These are phyloP conservation scores for Machimus atricapillus DNA, from an alignment of 2,888 invertebrate genomes.

Conservation along the genomic window DNA sequence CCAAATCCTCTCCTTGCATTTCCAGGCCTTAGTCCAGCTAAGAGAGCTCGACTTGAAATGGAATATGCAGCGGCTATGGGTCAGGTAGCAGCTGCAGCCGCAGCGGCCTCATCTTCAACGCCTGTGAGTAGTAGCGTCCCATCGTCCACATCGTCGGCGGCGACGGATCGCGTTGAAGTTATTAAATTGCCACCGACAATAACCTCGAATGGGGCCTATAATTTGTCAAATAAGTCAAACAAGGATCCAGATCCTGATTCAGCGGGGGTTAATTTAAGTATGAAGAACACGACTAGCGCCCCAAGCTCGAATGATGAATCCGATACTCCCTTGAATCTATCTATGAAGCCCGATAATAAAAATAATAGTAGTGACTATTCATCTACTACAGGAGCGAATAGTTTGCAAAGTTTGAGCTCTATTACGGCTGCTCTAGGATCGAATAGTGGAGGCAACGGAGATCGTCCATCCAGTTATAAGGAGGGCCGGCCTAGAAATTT, in stretches of 20 bases:
- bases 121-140: constrained; percentile 40
- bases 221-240: constrained; percentile 60
- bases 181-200: constrained; percentile 79
- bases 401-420: constrained; percentile 61
- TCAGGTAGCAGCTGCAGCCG: constrained; percentile 55
- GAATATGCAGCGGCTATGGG: constrained; percentile 62
- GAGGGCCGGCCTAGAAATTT: constrained; percentile 84
- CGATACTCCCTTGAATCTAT: constrained; percentile 83
- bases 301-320: constrained; percentile 66
- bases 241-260: constrained; percentile 56
- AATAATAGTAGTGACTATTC: constrained; percentile 44
- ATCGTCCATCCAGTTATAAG: constrained; percentile 62
- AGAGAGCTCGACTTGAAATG: constrained; percentile 62
- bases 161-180: constrained; percentile 77
- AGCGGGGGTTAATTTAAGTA: constrained; percentile 58
- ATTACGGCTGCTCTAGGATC: constrained; percentile 62
- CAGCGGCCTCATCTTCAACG: constrained; percentile 44
- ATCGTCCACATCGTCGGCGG: constrained; percentile 39
- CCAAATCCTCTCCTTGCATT: constrained; percentile 67
- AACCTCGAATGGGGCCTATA: constrained; percentile 65
- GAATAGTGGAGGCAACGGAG: constrained; percentile 48
- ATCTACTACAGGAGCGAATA: constrained; percentile 53
- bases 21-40: constrained; percentile 63
- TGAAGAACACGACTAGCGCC: constrained; percentile 55
- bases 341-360: constrained; percentile 72